Evolutionary conservation across 2,888 invertebrate genomes (phyloP).

Genomic region (Blastobasis lacticolella): DNA sequence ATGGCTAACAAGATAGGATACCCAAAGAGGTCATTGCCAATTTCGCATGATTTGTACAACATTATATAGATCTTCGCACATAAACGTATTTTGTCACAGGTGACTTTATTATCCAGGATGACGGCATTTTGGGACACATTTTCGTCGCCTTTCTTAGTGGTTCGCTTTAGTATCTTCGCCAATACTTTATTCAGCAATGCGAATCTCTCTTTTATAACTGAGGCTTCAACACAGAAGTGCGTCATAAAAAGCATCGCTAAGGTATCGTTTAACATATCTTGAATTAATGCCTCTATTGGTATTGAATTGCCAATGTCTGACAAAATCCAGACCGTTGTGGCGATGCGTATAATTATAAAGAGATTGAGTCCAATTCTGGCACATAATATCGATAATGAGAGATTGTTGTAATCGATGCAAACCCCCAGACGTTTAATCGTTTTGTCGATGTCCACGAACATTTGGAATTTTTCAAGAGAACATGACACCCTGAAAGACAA

Average conservation of each 20-base stretch:
- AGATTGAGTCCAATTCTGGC: conserved; percentile 24
- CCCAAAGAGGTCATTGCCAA: conserved; percentile 34
- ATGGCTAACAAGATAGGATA: conserved; percentile 32
- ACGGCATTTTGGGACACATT: conserved; percentile 24
- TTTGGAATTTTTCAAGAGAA: conserved; percentile 22
- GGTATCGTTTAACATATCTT: conserved; percentile 34
- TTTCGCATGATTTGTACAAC: conserved; percentile 27
- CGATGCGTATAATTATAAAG: conserved; percentile 24
- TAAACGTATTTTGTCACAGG: conserved; percentile 35
- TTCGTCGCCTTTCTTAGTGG: conserved; percentile 31
- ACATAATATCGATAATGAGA: conserved; percentile 21
- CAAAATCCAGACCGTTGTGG: conserved; percentile 31
- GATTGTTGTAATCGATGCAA: conserved; percentile 27
- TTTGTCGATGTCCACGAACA: conserved; percentile 34
- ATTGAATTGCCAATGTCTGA: conserved; percentile 22
- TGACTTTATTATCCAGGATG: conserved; percentile 21
- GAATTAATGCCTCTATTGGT: conserved; percentile 38
- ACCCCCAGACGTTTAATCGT: conserved; percentile 31
- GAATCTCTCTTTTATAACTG: conserved; percentile 32
- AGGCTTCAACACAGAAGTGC: conserved; percentile 33
- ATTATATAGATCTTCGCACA: conserved; percentile 41
- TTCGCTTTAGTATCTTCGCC: conserved; percentile 25
- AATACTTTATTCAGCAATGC: conserved; percentile 37
- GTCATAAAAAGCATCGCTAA: conserved; percentile 30
- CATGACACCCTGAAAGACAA: conserved; percentile 32